These are phyloP conservation scores for Brienomyrus brachyistius DNA, from an alignment of 2,113 vertebrate species.

Conservation along the genomic window DNA sequence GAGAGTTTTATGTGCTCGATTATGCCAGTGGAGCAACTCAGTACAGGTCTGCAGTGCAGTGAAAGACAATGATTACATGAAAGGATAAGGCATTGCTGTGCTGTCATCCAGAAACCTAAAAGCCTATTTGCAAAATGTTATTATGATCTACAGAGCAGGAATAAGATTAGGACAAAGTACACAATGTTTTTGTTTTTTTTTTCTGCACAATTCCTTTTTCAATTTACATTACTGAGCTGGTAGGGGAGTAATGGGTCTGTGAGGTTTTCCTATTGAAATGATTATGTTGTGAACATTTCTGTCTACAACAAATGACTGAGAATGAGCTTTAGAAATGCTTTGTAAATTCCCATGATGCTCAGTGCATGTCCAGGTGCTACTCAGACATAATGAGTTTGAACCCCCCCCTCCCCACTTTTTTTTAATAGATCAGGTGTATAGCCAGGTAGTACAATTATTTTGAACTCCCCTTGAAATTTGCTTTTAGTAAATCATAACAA, in stretches of 20 bases:
- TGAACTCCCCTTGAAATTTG: neutral
- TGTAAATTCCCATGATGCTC: neutral
- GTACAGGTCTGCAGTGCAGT: conserved; percentile 13
- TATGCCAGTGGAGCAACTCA: conserved; percentile 13
- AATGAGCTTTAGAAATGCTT: neutral
- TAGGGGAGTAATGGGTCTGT: neutral
- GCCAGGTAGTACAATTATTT: neutral
- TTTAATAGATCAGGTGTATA: neutral
- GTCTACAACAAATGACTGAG: neutral
- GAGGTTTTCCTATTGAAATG: neutral
- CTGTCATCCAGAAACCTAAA: conserved; percentile 16
- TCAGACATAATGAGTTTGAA: neutral
- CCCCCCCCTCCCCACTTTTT: neutral
- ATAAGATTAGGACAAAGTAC: neutral
- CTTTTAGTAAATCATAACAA: neutral
- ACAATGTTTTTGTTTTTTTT: neutral
- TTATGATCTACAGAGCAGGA: neutral
- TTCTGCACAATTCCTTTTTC: neutral
- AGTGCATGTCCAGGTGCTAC: neutral
- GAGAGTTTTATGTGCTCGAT: conserved; percentile 22
- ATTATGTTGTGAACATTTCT: neutral
- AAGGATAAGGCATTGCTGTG: conserved; percentile 40
- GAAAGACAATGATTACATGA: conserved; percentile 35
- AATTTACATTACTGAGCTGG: neutral
- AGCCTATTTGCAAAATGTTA: neutral